Evolutionary conservation across 2,797 vertebrate genomes (phyloP).

Genomic region (Somateria mollissima): DNA sequence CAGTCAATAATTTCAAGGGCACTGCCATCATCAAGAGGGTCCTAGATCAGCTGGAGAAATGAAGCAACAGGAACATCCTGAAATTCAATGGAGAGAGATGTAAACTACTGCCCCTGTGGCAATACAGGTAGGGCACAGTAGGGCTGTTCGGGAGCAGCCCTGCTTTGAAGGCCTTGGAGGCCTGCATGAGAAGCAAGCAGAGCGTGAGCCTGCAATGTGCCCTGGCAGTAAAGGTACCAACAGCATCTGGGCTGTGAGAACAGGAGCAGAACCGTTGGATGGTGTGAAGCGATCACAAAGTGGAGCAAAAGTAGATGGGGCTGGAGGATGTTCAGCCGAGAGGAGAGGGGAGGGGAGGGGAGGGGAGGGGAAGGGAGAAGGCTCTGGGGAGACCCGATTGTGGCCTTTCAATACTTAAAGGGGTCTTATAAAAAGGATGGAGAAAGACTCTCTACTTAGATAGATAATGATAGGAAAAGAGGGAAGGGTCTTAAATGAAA

Average conservation of each 20-base stretch:
- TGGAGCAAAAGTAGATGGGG: neutral
- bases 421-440: too few species aligned
- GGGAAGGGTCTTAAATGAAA: too few species aligned
- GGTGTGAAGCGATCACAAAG: neutral
- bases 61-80: neutral
- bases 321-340: too few species aligned
- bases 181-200: neutral
- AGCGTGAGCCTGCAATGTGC: neutral
- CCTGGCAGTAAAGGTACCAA: neutral
- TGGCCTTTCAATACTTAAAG: too few species aligned
- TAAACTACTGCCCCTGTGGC: neutral
- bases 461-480: too few species aligned
- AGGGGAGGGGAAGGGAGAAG: too few species aligned
- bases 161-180: neutral
- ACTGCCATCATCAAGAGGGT: too few species aligned
- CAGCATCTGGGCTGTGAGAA: neutral
- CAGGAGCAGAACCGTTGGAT: neutral
- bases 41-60: neutral
- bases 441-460: too few species aligned
- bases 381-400: too few species aligned
- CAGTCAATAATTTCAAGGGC: too few species aligned
- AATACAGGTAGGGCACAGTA: neutral
- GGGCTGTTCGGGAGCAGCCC: neutral
- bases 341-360: too few species aligned
- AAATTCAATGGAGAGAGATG: neutral